Conservation (phyloP, 2,888 invertebrate species). For the Diaperis boleti region DNA sequence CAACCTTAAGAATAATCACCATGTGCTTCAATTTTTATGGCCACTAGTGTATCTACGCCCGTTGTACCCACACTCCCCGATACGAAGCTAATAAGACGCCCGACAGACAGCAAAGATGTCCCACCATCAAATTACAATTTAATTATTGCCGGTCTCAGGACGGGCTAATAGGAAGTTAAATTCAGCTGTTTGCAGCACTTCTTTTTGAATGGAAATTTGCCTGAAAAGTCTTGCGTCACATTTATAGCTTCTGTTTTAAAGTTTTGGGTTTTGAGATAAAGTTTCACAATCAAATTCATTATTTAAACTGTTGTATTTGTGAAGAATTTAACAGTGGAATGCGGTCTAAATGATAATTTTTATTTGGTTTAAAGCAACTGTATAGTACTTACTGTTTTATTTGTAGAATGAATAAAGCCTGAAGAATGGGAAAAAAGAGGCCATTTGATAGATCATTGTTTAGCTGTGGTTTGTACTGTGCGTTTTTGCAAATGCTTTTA, state of each 20-base stretch:
- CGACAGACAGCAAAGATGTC: conserved; percentile 30
- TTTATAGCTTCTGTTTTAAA: not conserved
- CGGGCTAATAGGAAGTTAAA: conserved; percentile 3
- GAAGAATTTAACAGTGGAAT: not conserved
- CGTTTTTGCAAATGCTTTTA: no score
- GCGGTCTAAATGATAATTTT: conserved; percentile 1
- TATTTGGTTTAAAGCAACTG: not conserved
- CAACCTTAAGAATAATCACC: no score
- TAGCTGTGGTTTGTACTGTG: no score
- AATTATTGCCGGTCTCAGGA: no score
- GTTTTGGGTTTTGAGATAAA: not conserved
- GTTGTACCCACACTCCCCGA: conserved; percentile 10
- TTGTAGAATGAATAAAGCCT: not conserved
- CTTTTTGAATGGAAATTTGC: not conserved
- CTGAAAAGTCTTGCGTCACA: not conserved
- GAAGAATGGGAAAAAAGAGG: no score
- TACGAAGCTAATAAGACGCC: conserved; percentile 29
- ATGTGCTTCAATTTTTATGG: no score
- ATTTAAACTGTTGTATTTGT: not conserved
- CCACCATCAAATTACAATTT: conserved; percentile 34
- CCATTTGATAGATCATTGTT: no score
- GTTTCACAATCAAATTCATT: conserved; percentile 5
- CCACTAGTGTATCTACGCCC: conserved; percentile 5
- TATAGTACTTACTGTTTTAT: not conserved
- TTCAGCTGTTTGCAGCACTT: not conserved